These are phyloP conservation scores for Pedetes capensis DNA, from an alignment of 2,113 vertebrate genomes.

Conservation along the genomic window DNA sequence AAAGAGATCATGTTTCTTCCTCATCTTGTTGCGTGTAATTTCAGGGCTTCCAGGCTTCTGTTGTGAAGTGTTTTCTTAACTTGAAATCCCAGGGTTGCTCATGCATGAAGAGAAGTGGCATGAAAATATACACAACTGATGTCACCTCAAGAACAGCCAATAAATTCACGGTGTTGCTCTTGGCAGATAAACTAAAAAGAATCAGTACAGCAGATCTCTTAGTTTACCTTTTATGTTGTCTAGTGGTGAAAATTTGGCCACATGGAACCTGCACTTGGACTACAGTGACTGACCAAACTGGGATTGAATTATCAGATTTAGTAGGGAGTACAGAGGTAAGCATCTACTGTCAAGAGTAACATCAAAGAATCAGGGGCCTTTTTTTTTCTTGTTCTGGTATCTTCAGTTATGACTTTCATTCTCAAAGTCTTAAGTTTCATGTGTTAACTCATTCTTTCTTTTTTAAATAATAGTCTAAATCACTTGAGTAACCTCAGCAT, in stretches of 20 bases:
- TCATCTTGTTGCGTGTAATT: not conserved
- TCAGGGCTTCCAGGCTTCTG: not conserved
- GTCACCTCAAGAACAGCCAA: not conserved
- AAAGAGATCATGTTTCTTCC: constrained; percentile 7
- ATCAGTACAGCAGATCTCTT: not conserved
- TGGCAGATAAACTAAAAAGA: not conserved
- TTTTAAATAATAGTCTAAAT: not conserved
- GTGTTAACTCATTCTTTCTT: not conserved
- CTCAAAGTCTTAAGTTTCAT: not conserved
- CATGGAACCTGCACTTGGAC: not conserved
- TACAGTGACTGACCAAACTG: not conserved
- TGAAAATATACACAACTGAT: not conserved
- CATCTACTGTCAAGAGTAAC: not conserved
- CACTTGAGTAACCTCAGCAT: not conserved
- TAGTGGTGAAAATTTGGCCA: not conserved
- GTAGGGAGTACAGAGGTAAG: not conserved
- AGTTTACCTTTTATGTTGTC: not conserved
- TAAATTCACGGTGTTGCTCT: not conserved
- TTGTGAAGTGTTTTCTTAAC: constrained; percentile 45
- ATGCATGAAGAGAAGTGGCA: not conserved
- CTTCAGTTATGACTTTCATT: not conserved
- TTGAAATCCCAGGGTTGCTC: not conserved
- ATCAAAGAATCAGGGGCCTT: not conserved
- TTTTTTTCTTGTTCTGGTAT: not conserved
- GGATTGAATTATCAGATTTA: not conserved